Base-by-base conservation (phyloP, 1,140 invertebrate genomes). In the Anoplophora glabripennis region DNA sequence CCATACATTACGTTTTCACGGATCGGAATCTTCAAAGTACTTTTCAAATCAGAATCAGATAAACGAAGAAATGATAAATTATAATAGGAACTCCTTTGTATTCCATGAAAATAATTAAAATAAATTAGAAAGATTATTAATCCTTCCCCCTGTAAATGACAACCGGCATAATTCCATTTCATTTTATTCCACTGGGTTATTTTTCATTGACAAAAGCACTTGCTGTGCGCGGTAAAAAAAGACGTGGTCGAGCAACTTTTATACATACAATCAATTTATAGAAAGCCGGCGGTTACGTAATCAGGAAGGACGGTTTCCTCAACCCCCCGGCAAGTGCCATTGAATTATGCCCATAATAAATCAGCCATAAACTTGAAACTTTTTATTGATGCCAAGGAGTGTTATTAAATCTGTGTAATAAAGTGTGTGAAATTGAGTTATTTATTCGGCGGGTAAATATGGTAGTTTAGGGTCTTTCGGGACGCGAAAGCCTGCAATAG, bases 321-420 rank as follows among this genome's bases (percentile, higher is more conserved):
- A 49, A 41, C 46, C 40, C n/a, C 42, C 21, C 21, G 47, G 47
- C 51, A 54, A 36, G 40, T 41, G 44, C 40, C 49, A 46, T 37
- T 60, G 58, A 60, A 47, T 54, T 60, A 60, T 60, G 46, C 42
- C 41, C 45, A n/a, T 60, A 37, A 60, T 47, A 60, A 54, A 54
- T 60, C 46, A 45, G 36, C 45, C 41, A 60, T 48, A 54, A 54
- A 54, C 33, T 40, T 18, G 28, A 53, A 49, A 60, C 51, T 60
- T 60, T 60, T 59, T 53, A 28, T 54, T 60, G 41, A 52, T 53
- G 41, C 47, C 44, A 54, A 45, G 42, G 45, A 54, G 42, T 46
- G 58, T 53, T 54, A 47, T 37, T 49, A 47, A 53, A 54, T 60
- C 45, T 54, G 44, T 54, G 45, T 54, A 49, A 48, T 60, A 48